Evolutionary conservation across 2,888 invertebrate genomes (phyloP).

Genomic region (Eretmocerus hayati): DNA sequence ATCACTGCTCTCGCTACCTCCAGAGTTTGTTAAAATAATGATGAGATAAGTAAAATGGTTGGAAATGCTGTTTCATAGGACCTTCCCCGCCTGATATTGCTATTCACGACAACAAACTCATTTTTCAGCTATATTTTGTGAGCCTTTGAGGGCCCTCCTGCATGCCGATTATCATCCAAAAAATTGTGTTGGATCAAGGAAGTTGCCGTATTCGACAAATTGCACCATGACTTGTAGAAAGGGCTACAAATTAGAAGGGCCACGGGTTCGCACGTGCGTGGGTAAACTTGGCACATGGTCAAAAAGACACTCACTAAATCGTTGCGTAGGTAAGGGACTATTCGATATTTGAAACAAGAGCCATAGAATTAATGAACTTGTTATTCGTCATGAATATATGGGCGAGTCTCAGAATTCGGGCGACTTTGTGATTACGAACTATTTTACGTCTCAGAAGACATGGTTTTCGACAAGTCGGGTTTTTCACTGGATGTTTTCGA

Average conservation of each 20-base stretch:
- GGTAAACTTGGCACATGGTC: conserved; percentile 54
- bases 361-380: too few relatives aligned
- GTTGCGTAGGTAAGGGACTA: conserved; percentile 51
- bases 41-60: not conserved
- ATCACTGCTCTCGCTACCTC: too few relatives aligned
- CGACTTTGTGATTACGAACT: too few relatives aligned
- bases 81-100: too few relatives aligned
- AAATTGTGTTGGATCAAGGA: conserved; percentile 50
- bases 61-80: not conserved
- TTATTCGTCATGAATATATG: too few relatives aligned
- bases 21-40: too few relatives aligned
- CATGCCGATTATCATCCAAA: conserved; percentile 52
- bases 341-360: too few relatives aligned
- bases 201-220: conserved; percentile 53
- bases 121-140: conserved; percentile 46
- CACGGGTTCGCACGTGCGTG: conserved; percentile 50
- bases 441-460: too few relatives aligned
- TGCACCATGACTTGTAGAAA: conserved; percentile 55
- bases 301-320: conserved; percentile 45
- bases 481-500: too few relatives aligned
- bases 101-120: conserved; percentile 2
- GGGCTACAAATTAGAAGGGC: conserved; percentile 56
- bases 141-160: conserved; percentile 48
- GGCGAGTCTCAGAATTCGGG: too few relatives aligned
- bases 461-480: too few relatives aligned